Base-by-base conservation (phyloP, 2,888 invertebrate species). In the Lamellibrachia columna region DNA sequence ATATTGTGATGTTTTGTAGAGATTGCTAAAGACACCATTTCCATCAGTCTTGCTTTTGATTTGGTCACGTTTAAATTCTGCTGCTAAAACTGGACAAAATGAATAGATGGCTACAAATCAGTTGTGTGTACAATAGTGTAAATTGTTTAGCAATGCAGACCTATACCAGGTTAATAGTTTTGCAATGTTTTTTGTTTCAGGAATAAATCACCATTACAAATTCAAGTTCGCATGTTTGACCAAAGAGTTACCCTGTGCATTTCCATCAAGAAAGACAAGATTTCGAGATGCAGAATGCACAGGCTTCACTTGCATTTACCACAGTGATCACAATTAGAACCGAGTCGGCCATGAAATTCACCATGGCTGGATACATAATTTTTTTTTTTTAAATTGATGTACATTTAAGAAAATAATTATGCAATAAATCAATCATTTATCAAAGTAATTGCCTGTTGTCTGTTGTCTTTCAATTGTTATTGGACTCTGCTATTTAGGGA, bases 321-420 rank as follows among this genome's bases (percentile, higher is more conserved):
- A 6, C 75, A 75, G 75, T 75, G 75, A 75, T 75, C 75, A 22
- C 75, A 75, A n/a, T 22, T 15, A 75, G 22, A 22, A 75, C 75
- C 75, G n/a, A 75, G 6, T 75, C n/a, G n/a, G 75, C 22, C 75
- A 22, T 22, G 22, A 6, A 22, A 2, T 22, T 58, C 58, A 22
- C 75, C 75, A 75, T 75, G 75, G 75, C 75, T 75, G 75, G 15
- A 75, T 75, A 15, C 75, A 75, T n/a, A 75, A n/a, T n/a, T n/a
- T 15, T 75, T 75, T 75, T n/a, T 75, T 75, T 75, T 75, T 75
- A 22, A 75, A 22, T 75, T 75, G 75, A 22, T 75, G 75, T 75
- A 75, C 75, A 75, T 75, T 75, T 75, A 75, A 75, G 75, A 75
- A 75, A 22, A 75, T 75, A 75, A 75, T 75, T 75, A 75, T 75